Conservation (phyloP, 1,140 invertebrate species). For the Propsilocerus akamusi region DNA sequence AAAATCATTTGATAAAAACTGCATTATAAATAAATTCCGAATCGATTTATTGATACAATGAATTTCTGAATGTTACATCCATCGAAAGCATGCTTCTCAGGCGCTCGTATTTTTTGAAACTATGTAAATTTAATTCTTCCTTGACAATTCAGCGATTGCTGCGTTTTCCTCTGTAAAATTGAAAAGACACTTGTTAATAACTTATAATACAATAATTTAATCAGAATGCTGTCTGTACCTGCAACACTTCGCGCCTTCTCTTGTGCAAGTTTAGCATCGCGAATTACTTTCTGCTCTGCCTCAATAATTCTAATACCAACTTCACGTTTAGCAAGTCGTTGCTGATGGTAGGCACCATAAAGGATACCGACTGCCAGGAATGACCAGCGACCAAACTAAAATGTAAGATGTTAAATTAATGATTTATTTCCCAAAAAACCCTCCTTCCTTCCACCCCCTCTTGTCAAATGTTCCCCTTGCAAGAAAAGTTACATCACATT, state of each 20-base stretch:
- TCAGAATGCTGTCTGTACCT: slow-evolving; percentile 19
- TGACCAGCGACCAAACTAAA: slow-evolving; percentile 53
- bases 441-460: background rate
- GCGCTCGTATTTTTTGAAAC: no score
- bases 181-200: background rate
- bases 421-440: slow-evolving; percentile 3
- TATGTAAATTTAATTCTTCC: slow-evolving; percentile 7
- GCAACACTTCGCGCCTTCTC: slow-evolving; percentile 37
- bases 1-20: no score
- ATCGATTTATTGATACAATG: no score
- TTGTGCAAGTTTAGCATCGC: slow-evolving; percentile 44
- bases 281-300: slow-evolving; percentile 37
- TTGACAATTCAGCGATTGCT: slow-evolving; percentile 17
- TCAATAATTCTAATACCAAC: slow-evolving; percentile 39
- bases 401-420: slow-evolving; percentile 9
- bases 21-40: no score
- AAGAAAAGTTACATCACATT: slow-evolving; percentile 5
- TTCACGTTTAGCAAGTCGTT: slow-evolving; percentile 44
- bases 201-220: background rate
- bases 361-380: slow-evolving; percentile 41
- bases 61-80: no score
- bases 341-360: slow-evolving; percentile 51
- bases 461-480: slow-evolving; percentile 2
- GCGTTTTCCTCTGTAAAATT: slow-evolving; percentile 12
- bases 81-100: no score